Conservation (phyloP, 2,888 invertebrate species). For the Tanypteryx hageni region DNA sequence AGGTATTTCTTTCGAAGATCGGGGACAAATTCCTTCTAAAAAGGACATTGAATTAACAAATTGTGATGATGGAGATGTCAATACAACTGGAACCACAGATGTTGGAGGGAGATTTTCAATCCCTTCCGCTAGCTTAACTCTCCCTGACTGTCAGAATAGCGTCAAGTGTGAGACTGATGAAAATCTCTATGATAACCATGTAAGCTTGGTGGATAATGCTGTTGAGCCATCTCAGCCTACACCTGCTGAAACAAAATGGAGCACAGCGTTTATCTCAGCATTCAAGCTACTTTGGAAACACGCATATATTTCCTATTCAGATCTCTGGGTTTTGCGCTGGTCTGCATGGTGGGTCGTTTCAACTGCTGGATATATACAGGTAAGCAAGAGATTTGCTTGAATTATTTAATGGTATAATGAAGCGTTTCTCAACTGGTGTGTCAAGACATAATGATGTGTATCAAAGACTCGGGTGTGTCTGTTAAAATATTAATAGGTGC, state of each 20-base stretch:
- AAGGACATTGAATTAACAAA: neutral
- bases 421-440: too few species aligned
- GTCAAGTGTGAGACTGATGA: neutral
- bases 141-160: neutral
- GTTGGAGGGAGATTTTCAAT: neutral
- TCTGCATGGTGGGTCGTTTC: conserved; percentile 87
- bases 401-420: too few species aligned
- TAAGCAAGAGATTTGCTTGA: conserved; percentile 70
- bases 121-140: neutral
- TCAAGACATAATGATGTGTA: too few species aligned
- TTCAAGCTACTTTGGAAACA: conserved; percentile 77
- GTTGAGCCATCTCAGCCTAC: neutral
- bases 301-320: conserved; percentile 79
- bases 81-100: neutral
- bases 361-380: conserved; percentile 84
- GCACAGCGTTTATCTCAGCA: conserved; percentile 65
- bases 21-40: neutral
- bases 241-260: neutral
- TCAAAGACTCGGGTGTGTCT: too few species aligned
- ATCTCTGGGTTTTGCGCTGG: conserved; percentile 82
- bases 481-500: too few species aligned
- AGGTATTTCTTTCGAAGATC: neutral
- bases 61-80: neutral
- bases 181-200: neutral
- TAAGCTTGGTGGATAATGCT: neutral